These are phyloP conservation scores for Plectropomus leopardus DNA, from an alignment of 2,113 vertebrate species.

Conservation along the genomic window DNA sequence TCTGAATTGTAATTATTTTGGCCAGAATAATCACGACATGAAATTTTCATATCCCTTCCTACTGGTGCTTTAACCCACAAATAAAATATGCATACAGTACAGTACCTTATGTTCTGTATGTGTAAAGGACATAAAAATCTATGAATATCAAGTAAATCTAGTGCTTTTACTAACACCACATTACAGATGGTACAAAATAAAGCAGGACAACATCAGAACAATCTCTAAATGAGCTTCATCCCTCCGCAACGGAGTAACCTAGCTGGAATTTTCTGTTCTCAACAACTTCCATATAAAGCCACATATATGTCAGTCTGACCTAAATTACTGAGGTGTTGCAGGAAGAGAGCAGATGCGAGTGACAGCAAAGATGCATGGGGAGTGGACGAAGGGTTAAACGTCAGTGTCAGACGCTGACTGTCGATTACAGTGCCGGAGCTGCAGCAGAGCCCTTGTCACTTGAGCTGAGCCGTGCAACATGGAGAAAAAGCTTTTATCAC, in stretches of 20 bases:
- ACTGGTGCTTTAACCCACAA: too few species aligned
- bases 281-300: constrained; percentile 15
- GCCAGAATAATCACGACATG: too few species aligned
- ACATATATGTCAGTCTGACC: neutral
- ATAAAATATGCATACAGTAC: too few species aligned
- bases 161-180: neutral
- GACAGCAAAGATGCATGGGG: constrained; percentile 24
- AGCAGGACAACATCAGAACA: neutral
- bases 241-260: neutral
- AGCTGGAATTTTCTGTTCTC: neutral
- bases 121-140: too few species aligned
- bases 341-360: constrained; percentile 17
- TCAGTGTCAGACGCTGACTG: constrained; percentile 42
- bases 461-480: constrained; percentile 37
- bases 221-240: neutral
- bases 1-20: too few species aligned
- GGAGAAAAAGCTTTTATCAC: constrained; percentile 63
- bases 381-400: constrained; percentile 50
- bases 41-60: too few species aligned
- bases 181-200: neutral
- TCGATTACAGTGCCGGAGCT: constrained; percentile 52
- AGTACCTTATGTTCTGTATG: too few species aligned
- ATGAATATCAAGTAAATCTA: too few species aligned
- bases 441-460: constrained; percentile 51
- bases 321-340: constrained; percentile 19